phyloP scores from a whole-genome alignment of 2,113 vertebrate species.

The Morphnarchus princeps region DNA sequence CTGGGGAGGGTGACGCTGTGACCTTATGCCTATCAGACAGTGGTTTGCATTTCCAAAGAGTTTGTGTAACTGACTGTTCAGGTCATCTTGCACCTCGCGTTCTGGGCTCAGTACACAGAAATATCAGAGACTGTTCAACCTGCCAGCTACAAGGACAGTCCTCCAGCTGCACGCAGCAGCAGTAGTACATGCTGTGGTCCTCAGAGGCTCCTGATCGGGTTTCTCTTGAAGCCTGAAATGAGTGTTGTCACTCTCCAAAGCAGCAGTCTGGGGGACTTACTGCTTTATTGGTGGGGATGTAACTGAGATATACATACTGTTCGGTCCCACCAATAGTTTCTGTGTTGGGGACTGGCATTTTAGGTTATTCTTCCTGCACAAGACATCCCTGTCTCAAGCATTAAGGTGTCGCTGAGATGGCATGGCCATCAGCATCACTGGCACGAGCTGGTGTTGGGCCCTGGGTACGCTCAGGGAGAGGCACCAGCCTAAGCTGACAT shows the following conservation, averaged over 20 bases:
- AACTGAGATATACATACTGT: neutral
- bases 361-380: neutral
- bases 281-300: neutral
- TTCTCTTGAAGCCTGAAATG: neutral
- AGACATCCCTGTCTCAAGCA: neutral
- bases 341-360: neutral
- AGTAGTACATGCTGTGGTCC: neutral
- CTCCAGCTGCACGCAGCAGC: neutral
- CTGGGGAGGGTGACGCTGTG: neutral
- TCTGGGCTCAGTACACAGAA: neutral
- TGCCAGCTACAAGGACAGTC: neutral
- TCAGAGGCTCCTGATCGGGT: neutral
- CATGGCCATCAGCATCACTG: accelerated
- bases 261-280: neutral
- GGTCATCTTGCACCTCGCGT: neutral
- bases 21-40: slow-evolving; percentile 4
- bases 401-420: neutral
- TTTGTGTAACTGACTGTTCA: neutral
- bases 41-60: slow-evolving; percentile 43
- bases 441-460: neutral
- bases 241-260: neutral
- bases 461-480: neutral
- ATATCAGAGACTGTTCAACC: neutral
- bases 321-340: neutral
- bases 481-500: neutral